Percentiles rank a stretch among this genome's conserved stretches.
These are phyloP conservation scores for Dasysyrphus albostriatus DNA, from an alignment of 2,888 invertebrate genomes.

Conservation along the genomic window DNA sequence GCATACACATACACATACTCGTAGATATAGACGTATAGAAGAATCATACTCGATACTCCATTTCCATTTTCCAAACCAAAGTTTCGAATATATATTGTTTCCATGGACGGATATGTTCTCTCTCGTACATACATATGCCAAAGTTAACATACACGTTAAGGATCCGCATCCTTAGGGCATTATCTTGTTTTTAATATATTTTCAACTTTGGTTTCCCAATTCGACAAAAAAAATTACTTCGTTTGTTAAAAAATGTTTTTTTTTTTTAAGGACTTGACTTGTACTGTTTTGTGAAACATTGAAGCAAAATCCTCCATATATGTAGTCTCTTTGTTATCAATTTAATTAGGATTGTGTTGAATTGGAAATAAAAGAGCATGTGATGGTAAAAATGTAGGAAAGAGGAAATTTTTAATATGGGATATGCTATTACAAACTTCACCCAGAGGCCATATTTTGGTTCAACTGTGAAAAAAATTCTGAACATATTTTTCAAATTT, in stretches of 20 bases:
- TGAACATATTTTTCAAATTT: not conserved
- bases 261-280: constrained; percentile 7
- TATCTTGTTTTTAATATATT: constrained; percentile 35
- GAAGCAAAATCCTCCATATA: not conserved
- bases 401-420: not conserved
- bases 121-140: not conserved
- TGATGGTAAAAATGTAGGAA: not conserved
- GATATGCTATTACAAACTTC: not conserved
- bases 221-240: not conserved
- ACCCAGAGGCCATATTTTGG: not conserved
- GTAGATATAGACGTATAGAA: no score
- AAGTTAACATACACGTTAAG: not conserved
- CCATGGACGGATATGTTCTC: constrained; percentile 11
- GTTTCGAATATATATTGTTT: not conserved
- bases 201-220: not conserved
- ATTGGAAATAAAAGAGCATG: not conserved
- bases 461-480: no score
- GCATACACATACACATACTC: not conserved
- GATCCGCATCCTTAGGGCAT: constrained; percentile 5
- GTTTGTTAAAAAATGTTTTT: constrained; percentile 4
- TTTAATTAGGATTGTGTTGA: constrained; percentile 30
- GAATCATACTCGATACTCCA: not conserved
- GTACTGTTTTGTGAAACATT: not conserved
- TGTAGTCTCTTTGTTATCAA: constrained; percentile 17
- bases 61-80: not conserved